phyloP scores from a whole-genome alignment of 2,113 vertebrate species.

The Verasper variegatus region DNA sequence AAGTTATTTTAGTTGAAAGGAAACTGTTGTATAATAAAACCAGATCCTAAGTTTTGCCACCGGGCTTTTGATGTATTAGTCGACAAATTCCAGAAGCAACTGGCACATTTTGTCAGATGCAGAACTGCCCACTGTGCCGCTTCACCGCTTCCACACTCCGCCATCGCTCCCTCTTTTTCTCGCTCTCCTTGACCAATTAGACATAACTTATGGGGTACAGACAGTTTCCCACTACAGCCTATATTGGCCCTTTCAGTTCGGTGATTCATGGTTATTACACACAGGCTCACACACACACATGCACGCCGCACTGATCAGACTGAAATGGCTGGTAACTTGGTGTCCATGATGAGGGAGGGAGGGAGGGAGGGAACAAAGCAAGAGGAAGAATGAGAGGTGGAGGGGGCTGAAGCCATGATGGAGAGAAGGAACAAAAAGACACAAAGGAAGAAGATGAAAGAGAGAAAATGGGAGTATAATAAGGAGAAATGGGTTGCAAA shows the following conservation, averaged over 20 bases:
- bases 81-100: neutral
- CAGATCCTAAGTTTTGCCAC: neutral
- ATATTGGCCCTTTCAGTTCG: neutral
- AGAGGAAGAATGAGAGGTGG: neutral
- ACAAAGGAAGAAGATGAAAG: neutral
- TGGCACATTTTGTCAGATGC: neutral
- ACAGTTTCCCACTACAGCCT: neutral
- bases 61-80: neutral
- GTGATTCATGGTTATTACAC: neutral
- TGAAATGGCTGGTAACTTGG: constrained; percentile 29
- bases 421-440: neutral
- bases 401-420: neutral
- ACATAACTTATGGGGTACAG: neutral
- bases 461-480: neutral
- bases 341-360: constrained; percentile 9
- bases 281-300: no score
- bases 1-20: neutral
- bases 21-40: neutral
- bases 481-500: neutral
- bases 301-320: constrained; percentile 20
- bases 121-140: neutral
- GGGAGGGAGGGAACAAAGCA: neutral
- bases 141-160: neutral
- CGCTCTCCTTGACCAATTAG: neutral
- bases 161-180: neutral